These are phyloP conservation scores for Riparia riparia DNA, from an alignment of 2,113 vertebrate species.

Conservation along the genomic window DNA sequence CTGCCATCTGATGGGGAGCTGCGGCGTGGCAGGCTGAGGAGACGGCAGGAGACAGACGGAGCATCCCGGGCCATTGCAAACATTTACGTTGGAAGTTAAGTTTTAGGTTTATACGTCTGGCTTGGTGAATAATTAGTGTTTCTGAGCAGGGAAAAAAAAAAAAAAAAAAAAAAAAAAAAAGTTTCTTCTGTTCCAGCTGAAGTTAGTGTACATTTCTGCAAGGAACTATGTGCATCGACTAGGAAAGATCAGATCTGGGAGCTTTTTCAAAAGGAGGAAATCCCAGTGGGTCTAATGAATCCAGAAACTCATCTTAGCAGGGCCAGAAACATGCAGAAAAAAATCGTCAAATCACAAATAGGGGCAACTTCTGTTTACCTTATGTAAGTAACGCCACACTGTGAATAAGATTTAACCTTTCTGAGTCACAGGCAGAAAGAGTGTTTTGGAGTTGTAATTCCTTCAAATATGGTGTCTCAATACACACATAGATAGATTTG, in stretches of 20 bases:
- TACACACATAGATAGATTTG: neutral
- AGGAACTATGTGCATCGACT: neutral
- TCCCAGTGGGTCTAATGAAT: neutral
- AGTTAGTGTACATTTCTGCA: neutral
- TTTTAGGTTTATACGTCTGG: neutral
- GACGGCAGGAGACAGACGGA: rapidly evolving
- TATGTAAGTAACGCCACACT: rapidly evolving
- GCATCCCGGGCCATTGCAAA: neutral
- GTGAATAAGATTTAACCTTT: neutral
- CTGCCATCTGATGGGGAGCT: slow-evolving; percentile 33
- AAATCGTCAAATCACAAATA: neutral
- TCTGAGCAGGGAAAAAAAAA: neutral
- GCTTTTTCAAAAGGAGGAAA: neutral
- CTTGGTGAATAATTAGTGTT: neutral
- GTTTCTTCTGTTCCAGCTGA: neutral
- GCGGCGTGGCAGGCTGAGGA: neutral
- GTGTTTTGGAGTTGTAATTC: neutral
- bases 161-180: neutral
- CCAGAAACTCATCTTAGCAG: neutral
- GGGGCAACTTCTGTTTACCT: neutral
- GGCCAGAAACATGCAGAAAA: neutral
- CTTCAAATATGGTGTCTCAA: neutral
- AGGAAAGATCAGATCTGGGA: neutral
- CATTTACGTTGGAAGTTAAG: neutral
- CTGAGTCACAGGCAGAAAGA: neutral